These are phyloP conservation scores for Drosophila tripunctata DNA, from an alignment of 2,888 invertebrate species.

Conservation along the genomic window DNA sequence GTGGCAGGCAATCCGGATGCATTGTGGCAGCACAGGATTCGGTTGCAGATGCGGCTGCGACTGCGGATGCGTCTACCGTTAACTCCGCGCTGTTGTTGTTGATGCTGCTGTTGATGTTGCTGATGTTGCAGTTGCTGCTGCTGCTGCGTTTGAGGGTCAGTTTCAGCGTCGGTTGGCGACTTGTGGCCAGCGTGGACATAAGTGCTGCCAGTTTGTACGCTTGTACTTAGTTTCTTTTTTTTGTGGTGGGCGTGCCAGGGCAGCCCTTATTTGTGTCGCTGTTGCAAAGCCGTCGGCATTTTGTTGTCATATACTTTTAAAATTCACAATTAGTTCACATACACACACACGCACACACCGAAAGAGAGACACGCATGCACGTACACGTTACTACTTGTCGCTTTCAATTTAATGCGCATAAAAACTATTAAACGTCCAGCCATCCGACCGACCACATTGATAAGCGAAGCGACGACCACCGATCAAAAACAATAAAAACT, in stretches of 20 bases:
- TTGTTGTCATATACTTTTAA: constrained; percentile 4
- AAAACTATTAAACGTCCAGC: constrained; percentile 32
- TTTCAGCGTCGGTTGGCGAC: constrained; percentile 68
- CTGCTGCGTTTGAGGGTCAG: constrained; percentile 45
- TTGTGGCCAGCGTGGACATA: constrained; percentile 79
- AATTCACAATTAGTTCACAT: constrained; percentile 41
- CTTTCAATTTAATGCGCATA: constrained; percentile 39
- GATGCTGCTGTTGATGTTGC: constrained; percentile 21
- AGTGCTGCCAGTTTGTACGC: constrained; percentile 45
- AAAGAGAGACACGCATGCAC: constrained; percentile 8
- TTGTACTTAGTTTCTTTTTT: too few species aligned
- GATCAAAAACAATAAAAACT: constrained; percentile 49
- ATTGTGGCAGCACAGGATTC: constrained; percentile 51
- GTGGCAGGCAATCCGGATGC: constrained; percentile 83
- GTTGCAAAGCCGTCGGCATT: constrained; percentile 54
- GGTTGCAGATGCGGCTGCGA: constrained; percentile 5
- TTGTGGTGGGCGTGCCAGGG: background rate
- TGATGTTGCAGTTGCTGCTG: constrained; percentile 27
- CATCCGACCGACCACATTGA: background rate
- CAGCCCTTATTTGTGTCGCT: background rate
- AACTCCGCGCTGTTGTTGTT: constrained; percentile 13
- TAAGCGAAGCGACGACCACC: background rate
- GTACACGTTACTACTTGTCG: constrained; percentile 27
- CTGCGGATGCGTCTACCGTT: constrained; percentile 5
- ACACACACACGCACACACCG: constrained; percentile 13